Conservation (phyloP, 2,888 invertebrate species). For the Cactoblastis cactorum region DNA sequence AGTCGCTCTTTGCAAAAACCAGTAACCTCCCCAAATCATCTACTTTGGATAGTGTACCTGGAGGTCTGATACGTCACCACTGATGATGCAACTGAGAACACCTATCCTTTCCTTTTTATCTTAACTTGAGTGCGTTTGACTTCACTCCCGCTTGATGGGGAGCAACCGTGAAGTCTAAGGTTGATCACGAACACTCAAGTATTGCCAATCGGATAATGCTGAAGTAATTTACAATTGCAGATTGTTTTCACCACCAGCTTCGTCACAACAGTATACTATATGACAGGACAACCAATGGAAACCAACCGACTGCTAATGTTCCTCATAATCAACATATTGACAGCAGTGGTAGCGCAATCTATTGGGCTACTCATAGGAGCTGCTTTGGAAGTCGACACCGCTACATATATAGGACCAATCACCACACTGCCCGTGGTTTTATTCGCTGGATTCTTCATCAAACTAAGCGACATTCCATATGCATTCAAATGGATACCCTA, state of each 20-base stretch:
- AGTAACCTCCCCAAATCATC: no score
- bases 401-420: slow-evolving; percentile 90
- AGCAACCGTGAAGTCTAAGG: no score
- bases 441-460: slow-evolving; percentile 97
- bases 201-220: no score
- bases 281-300: slow-evolving; percentile 96
- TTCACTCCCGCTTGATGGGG: no score
- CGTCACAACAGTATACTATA: slow-evolving; percentile 94
- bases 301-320: slow-evolving; percentile 89
- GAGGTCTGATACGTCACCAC: no score
- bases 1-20: no score
- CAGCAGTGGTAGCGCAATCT: slow-evolving; percentile 95
- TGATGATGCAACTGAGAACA: no score
- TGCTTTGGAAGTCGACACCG: slow-evolving; percentile 91
- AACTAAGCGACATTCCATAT: slow-evolving; percentile 92
- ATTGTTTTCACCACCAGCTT: slow-evolving; percentile 92
- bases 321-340: slow-evolving; percentile 85
- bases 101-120: no score
- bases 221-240: no score
- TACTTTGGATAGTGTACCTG: no score
- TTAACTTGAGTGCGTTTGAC: no score
- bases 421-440: slow-evolving; percentile 94
- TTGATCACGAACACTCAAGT: no score
- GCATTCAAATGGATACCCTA: slow-evolving; percentile 95
- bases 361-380: slow-evolving; percentile 95